Evolutionary conservation across 2,113 vertebrate genomes (phyloP).

Genomic region (Piprites chloris): DNA sequence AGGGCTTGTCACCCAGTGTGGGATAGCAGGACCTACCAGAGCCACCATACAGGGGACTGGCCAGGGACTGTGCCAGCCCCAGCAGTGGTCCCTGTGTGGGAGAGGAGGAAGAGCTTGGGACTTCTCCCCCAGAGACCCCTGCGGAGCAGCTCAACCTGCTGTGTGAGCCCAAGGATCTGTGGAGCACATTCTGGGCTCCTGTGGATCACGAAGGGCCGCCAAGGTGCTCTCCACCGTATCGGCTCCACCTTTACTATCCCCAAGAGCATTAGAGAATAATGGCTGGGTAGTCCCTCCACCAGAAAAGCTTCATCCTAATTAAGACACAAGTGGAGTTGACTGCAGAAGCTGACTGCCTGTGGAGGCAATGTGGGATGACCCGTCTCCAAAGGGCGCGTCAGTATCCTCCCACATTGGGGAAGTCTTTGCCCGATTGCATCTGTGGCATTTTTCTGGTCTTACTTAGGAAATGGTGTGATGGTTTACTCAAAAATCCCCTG

Average conservation of each 20-base stretch:
- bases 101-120: not conserved
- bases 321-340: not conserved
- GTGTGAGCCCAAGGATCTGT: not conserved
- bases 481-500: not conserved
- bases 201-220: not conserved
- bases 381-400: not conserved
- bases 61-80: not conserved
- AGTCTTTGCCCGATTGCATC: not conserved
- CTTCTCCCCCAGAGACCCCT: not conserved
- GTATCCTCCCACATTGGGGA: not conserved
- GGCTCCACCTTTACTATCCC: not conserved
- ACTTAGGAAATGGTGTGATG: not conserved
- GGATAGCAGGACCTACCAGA: not conserved
- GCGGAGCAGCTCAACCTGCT: not conserved
- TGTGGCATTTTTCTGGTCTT: not conserved
- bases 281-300: not conserved
- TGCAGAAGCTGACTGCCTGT: constrained; percentile 33
- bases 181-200: not conserved
- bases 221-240: not conserved
- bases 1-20: rapidly evolving
- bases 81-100: not conserved
- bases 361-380: not conserved
- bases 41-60: no score
- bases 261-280: not conserved
- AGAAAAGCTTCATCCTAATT: constrained; percentile 14